A percentile compares a stretch with the other conserved stretches of the same genome.
Evolutionary conservation across 1,140 invertebrate genomes (phyloP).

Genomic region (Teleogryllus occipitalis): DNA sequence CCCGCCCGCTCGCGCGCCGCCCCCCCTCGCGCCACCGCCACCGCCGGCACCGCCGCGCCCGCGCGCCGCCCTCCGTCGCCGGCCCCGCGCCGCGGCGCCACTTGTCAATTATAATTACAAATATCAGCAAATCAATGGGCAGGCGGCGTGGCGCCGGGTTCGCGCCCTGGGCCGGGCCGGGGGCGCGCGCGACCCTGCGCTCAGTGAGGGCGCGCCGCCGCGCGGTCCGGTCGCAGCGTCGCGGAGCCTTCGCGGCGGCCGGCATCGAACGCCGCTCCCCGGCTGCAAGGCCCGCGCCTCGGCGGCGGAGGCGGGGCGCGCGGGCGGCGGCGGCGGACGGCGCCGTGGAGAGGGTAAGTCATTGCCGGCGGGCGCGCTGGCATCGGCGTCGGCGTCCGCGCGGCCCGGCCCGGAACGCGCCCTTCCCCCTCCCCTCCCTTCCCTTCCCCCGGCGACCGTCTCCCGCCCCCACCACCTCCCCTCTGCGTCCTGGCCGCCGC

Average conservation of each 20-base stretch:
- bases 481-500: too few relatives aligned
- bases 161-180: too few relatives aligned
- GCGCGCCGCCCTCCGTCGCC: too few relatives aligned
- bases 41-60: too few relatives aligned
- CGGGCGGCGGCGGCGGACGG: too few relatives aligned
- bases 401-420: too few relatives aligned
- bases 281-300: background rate
- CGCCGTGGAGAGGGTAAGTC: background rate
- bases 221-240: background rate
- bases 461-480: background rate
- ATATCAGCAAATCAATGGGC: slow-evolving; percentile 1
- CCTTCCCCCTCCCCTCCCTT: background rate
- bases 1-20: too few relatives aligned
- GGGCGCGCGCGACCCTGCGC: too few relatives aligned
- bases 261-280: background rate
- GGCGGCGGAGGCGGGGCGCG: background rate
- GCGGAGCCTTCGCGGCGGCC: background rate
- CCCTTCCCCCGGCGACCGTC: background rate
- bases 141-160: background rate
- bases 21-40: too few relatives aligned
- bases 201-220: background rate
- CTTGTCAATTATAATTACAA: slow-evolving; percentile 6
- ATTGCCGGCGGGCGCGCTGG: too few relatives aligned
- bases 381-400: background rate
- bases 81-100: background rate